phyloP scores from a whole-genome alignment of 2,888 invertebrate species.

The Drosophila peninsularis region DNA sequence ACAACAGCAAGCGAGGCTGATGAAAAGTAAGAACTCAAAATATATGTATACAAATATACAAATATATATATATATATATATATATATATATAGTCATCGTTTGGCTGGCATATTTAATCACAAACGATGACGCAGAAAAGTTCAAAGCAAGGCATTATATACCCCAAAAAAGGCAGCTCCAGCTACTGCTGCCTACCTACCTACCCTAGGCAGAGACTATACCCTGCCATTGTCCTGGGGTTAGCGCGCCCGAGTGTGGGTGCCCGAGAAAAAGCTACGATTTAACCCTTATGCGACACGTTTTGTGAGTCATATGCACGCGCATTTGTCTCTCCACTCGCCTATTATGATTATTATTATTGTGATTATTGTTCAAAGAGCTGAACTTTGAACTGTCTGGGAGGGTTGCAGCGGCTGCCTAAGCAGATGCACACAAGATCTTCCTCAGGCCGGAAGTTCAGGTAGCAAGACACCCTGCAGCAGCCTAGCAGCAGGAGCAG shows the following conservation, averaged over 20 bases:
- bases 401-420: constrained; percentile 48
- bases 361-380: constrained; percentile 54
- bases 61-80: constrained; percentile 17
- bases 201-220: constrained; percentile 17
- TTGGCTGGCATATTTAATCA: constrained; percentile 73
- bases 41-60: constrained; percentile 14
- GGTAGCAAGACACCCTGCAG: constrained; percentile 62
- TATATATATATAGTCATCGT: constrained; percentile 36
- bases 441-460: constrained; percentile 69
- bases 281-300: constrained; percentile 39
- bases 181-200: constrained; percentile 8
- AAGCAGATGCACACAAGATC: constrained; percentile 33
- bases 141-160: constrained; percentile 71
- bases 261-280: constrained; percentile 21
- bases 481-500: neutral
- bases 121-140: constrained; percentile 79
- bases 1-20: constrained; percentile 58
- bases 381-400: constrained; percentile 68
- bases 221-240: constrained; percentile 42
- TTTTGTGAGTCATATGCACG: constrained; percentile 39
- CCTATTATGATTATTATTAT: constrained; percentile 47
- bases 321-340: constrained; percentile 10
- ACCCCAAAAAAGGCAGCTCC: constrained; percentile 61
- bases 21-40: constrained; percentile 78
- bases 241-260: constrained; percentile 42